Conservation (phyloP, 2,113 vertebrate species). For the Cacatua alba region DNA sequence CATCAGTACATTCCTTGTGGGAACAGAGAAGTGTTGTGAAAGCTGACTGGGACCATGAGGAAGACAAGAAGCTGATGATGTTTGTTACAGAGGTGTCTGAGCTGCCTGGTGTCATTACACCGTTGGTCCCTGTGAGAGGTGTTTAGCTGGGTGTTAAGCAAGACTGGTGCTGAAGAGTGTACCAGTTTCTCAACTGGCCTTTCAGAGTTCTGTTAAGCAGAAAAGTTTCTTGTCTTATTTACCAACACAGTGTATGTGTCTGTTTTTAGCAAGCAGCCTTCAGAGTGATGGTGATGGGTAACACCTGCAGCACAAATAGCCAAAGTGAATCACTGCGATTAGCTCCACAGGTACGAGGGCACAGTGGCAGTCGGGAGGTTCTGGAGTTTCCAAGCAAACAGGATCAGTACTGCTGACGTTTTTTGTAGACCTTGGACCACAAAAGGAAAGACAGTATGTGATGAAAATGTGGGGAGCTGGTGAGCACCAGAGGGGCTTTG, state of each 20-base stretch:
- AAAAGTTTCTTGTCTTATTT: background rate
- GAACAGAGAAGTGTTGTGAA: background rate
- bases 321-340: background rate
- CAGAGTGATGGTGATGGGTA: background rate
- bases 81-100: background rate
- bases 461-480: background rate
- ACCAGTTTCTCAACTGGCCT: background rate
- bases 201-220: background rate
- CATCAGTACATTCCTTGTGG: background rate
- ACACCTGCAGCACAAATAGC: background rate
- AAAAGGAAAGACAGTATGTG: background rate
- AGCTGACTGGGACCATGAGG: rapidly evolving
- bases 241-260: background rate
- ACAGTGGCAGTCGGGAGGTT: background rate
- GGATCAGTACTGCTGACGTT: rapidly evolving
- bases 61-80: rapidly evolving
- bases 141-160: background rate
- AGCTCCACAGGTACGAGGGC: background rate
- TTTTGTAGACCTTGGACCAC: background rate
- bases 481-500: background rate
- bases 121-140: background rate
- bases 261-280: background rate
- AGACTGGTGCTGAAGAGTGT: background rate
- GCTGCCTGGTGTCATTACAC: background rate
- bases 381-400: background rate